Percentiles rank a stretch among this genome's conserved stretches.
Evolutionary conservation across 1,140 invertebrate species (phyloP).

Genomic region (Neodiprion fabricii): DNA sequence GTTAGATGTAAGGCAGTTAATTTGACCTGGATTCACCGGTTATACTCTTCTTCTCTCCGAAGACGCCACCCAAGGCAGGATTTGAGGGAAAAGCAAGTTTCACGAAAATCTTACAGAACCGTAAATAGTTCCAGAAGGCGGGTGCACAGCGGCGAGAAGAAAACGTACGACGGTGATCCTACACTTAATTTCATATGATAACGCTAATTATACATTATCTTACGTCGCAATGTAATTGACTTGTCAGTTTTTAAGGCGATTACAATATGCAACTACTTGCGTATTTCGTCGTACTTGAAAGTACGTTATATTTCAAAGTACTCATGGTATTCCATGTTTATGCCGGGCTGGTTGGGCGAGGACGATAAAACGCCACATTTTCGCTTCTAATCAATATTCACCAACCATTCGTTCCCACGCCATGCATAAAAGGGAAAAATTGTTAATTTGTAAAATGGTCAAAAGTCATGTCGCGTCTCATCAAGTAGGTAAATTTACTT

Average conservation of each 20-base stretch:
- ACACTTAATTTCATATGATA: neutral
- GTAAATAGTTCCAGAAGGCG: neutral
- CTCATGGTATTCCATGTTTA: neutral
- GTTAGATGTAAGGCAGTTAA: constrained; percentile 46
- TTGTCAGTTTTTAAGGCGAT: constrained; percentile 1
- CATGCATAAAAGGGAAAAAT: too few relatives aligned
- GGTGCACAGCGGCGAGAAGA: neutral
- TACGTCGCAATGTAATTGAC: neutral
- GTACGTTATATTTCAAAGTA: neutral
- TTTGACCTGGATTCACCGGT: neutral
- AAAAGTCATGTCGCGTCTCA: neutral
- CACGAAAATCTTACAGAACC: neutral
- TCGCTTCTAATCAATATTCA: constrained; percentile 7
- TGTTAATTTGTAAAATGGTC: neutral
- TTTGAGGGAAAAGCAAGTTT: constrained; percentile 20
- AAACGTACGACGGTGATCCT: neutral
- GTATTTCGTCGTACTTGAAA: neutral
- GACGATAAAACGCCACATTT: neutral
- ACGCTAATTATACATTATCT: constrained; percentile 1
- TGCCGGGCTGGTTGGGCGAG: neutral
- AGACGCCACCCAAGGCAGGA: constrained; percentile 26
- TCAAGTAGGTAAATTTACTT: too few relatives aligned
- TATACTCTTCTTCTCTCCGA: neutral
- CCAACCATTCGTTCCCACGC: neutral
- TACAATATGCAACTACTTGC: neutral